These are phyloP conservation scores for Automeris io DNA, from an alignment of 2,888 invertebrate species.

Conservation along the genomic window DNA sequence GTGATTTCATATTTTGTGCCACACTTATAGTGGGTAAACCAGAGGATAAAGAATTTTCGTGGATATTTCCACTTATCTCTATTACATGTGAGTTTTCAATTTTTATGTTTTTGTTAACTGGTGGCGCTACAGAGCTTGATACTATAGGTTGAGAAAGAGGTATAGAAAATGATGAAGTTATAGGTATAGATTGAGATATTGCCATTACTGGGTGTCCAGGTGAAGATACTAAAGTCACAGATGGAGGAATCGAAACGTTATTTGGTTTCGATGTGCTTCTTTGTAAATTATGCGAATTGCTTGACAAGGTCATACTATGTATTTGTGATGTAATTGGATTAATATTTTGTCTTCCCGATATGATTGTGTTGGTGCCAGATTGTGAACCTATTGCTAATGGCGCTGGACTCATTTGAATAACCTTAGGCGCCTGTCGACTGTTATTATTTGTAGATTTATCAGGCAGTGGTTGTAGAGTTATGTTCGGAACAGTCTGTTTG, in stretches of 20 bases:
- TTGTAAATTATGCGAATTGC: conserved; percentile 50
- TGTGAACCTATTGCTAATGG: conserved; percentile 49
- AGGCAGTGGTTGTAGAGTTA: conserved; percentile 66
- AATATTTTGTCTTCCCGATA: conserved; percentile 57
- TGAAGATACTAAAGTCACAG: conserved; percentile 64
- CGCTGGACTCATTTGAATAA: conserved; percentile 60
- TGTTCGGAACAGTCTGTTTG: conserved; percentile 60
- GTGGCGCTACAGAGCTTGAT: conserved; percentile 64
- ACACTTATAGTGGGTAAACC: conserved; percentile 66
- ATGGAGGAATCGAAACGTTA: conserved; percentile 61
- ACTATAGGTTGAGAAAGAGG: conserved; percentile 70
- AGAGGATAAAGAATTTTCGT: conserved; percentile 48
- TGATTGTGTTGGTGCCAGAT: conserved; percentile 40
- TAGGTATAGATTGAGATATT: conserved; percentile 63
- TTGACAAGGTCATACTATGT: conserved; percentile 60
- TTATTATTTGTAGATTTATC: conserved; percentile 53
- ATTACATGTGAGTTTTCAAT: conserved; percentile 67
- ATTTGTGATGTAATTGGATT: conserved; percentile 71
- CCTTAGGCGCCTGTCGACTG: conserved; percentile 62
- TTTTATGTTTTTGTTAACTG: conserved; percentile 55
- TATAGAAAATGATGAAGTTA: conserved; percentile 54
- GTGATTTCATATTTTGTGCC: conserved; percentile 64
- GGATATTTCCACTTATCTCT: conserved; percentile 67
- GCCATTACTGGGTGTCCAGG: conserved; percentile 70
- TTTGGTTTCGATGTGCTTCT: conserved; percentile 49